Evolutionary conservation across 1,140 invertebrate species (phyloP), one percentile per base, ranked within the genome.

Genomic region (Anoplolepis gracilipes): DNA sequence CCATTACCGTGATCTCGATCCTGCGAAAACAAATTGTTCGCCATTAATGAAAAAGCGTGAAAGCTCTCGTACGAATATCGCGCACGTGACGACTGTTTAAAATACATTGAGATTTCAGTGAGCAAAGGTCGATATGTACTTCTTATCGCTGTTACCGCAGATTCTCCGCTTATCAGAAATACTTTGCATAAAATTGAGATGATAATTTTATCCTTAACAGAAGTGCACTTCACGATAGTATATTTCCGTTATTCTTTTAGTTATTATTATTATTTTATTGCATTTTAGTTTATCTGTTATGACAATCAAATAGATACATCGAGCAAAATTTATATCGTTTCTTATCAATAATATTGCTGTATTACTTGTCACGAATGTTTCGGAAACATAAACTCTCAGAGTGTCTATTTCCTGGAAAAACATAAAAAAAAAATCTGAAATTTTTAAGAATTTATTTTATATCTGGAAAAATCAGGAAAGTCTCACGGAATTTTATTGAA

Each of bases 41-140:
- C 55, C 78, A 59, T 82, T 82, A 82, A 82, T 82, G 67, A 81
- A 81, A 81, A 53, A 81, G 39, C 62, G 65, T 64, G 81, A 42
- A 67, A 36, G 72, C 84, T 75, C 33, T 65, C n/a, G 46, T 22
- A 82, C 78, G 85, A 85, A 87, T 73, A 64, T 78, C 75, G 73
- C 39, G 70, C 39, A 42, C 65, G 64, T 53, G 13, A 79, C 25
- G 55, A n/a, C 76, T 13, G 1, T 49, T 67, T 81, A 72, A 81
- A 81, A 72, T 39, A 49, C 19, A n/a, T 49, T 36, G 25, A 72
- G 25, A 33, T 57, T 30, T 57, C 78, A 57, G 16, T 22, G 64
- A 28, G 33, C 42, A 16, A 0, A 55, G 16, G n/a, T 53, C 36
- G n/a, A 33, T 19, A 25, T 11, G 25, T 11, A 36, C 0, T 16